A percentile compares a stretch with the other conserved stretches of the same genome.
Conservation (phyloP, 2,113 vertebrate genomes). For the Gnathonemus longibarbis region DNA sequence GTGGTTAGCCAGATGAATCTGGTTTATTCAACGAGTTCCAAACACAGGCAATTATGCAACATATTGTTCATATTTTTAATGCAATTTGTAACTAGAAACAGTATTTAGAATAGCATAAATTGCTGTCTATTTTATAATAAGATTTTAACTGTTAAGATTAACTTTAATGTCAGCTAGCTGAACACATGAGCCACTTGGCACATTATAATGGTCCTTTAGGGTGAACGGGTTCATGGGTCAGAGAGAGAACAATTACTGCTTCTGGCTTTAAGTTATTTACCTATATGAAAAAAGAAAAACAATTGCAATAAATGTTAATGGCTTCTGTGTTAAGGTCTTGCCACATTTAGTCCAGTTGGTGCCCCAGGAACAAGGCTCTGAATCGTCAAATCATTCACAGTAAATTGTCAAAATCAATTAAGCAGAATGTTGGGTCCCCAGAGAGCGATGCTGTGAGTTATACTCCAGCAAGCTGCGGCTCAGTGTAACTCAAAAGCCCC, state of each 20-base stretch:
- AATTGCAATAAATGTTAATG: slow-evolving; percentile 8
- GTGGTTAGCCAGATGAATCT: neutral
- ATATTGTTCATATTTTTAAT: neutral
- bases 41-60: neutral
- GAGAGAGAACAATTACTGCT: neutral
- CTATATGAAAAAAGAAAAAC: neutral
- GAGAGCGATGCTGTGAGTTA: slow-evolving; percentile 19
- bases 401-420: slow-evolving; percentile 50
- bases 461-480: slow-evolving; percentile 20
- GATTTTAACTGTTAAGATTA: neutral
- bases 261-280: neutral
- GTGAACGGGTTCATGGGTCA: neutral
- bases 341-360: slow-evolving; percentile 16
- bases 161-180: neutral
- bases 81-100: neutral
- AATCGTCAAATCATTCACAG: slow-evolving; percentile 57
- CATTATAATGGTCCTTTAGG: neutral
- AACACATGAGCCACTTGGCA: neutral
- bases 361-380: slow-evolving; percentile 42
- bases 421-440: slow-evolving; percentile 17
- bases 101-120: neutral
- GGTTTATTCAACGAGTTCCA: neutral
- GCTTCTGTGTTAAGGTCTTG: slow-evolving; percentile 1
- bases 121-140: neutral
- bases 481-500: slow-evolving; percentile 26